Percentiles rank a stretch among this genome's conserved stretches.
Evolutionary conservation across 2,797 vertebrate species (phyloP).

Genomic region (Catamblyrhynchus diadema): DNA sequence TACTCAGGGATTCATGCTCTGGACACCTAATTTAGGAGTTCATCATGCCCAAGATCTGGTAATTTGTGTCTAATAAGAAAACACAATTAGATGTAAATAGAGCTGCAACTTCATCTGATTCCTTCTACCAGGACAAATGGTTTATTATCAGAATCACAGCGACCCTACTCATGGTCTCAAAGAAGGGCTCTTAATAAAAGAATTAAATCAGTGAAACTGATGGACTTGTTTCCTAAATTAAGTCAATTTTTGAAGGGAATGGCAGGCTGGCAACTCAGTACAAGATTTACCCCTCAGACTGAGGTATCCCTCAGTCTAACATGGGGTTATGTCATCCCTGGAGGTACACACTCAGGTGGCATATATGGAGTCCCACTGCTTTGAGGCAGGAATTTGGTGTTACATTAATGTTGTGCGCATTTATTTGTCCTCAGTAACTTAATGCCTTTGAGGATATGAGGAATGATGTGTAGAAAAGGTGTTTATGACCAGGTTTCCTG

Average conservation of each 20-base stretch:
- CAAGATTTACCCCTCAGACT: background rate
- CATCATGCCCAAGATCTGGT: background rate
- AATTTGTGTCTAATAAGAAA: constrained; percentile 41
- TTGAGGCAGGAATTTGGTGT: background rate
- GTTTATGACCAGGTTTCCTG: background rate
- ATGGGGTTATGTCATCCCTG: background rate
- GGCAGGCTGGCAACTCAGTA: constrained; percentile 4
- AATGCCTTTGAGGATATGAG: background rate
- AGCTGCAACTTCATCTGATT: background rate
- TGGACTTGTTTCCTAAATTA: constrained; percentile 55
- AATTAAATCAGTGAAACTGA: constrained; percentile 23
- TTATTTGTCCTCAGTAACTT: background rate
- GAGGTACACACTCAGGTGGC: background rate
- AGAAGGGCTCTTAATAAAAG: constrained; percentile 60
- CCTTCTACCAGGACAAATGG: background rate
- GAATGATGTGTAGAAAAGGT: background rate
- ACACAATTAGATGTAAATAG: constrained; percentile 11
- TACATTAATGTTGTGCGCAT: background rate
- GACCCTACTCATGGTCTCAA: background rate
- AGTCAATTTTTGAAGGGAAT: constrained; percentile 8
- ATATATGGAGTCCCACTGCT: background rate
- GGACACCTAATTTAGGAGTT: constrained; percentile 6
- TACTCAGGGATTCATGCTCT: background rate
- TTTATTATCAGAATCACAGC: background rate
- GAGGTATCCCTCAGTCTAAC: background rate